Conservation (phyloP, 2,113 vertebrate genomes). For the Gambusia holbrooki region DNA sequence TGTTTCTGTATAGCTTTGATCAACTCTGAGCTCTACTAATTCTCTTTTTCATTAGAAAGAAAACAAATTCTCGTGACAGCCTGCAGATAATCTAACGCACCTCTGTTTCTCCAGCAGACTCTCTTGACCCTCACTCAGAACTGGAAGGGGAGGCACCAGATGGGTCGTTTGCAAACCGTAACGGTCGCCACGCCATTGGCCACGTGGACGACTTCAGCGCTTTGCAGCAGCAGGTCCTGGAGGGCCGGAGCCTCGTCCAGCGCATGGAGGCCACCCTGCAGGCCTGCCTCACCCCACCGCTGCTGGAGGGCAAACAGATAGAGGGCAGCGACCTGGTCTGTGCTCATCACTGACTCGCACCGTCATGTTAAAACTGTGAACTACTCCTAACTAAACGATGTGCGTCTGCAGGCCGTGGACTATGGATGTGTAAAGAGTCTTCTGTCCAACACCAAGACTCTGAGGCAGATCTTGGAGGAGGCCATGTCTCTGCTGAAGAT, state of each 20-base stretch:
- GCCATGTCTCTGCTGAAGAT: constrained; percentile 84
- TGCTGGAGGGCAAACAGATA: constrained; percentile 53
- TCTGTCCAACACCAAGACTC: constrained; percentile 78
- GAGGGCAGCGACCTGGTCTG: constrained; percentile 55
- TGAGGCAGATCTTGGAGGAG: constrained; percentile 86
- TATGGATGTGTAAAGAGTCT: constrained; percentile 72
- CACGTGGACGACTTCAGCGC: constrained; percentile 86
- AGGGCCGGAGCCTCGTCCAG: constrained; percentile 82
- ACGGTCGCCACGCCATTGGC: constrained; percentile 83
- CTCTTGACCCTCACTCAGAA: constrained; percentile 76
- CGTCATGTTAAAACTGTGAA: background rate
- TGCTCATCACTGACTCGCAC: background rate
- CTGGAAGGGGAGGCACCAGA: constrained; percentile 78
- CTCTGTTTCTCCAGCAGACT: constrained; percentile 50
- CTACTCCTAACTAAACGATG: constrained; percentile 2
- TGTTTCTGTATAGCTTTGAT: background rate
- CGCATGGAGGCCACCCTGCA: constrained; percentile 81
- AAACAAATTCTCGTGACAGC: background rate
- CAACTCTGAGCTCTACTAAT: background rate
- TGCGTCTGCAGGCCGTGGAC: constrained; percentile 73
- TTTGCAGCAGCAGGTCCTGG: constrained; percentile 86
- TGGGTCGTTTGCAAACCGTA: constrained; percentile 78
- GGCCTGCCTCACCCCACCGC: constrained; percentile 61
- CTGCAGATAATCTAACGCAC: background rate
- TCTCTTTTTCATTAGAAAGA: background rate